Conservation (phyloP, 2,797 vertebrate genomes). For the Onychomys arenicola region DNA sequence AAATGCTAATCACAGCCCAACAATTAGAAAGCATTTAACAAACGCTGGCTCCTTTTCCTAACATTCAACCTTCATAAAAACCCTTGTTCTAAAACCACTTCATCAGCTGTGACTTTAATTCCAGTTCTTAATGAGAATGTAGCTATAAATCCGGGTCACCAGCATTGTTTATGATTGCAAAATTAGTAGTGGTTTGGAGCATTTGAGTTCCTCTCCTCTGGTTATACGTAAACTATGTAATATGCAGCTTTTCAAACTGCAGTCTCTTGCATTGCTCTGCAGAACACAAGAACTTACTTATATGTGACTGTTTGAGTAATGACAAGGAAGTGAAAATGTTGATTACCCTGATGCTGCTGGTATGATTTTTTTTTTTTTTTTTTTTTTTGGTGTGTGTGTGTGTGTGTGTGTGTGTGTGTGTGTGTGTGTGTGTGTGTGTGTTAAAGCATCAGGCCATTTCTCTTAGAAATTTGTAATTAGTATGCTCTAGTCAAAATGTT, state of each 20-base stretch:
- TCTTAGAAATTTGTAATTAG: not conserved
- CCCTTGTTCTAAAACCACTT: conserved; percentile 8
- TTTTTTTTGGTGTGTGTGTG: not conserved
- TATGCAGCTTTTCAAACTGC: not conserved
- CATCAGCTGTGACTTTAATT: not conserved
- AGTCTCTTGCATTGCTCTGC: not conserved
- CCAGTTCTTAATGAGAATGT: conserved; percentile 44
- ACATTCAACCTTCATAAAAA: not conserved
- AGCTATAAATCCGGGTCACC: not conserved
- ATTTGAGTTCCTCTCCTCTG: not conserved
- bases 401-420: not conserved
- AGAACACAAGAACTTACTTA: not conserved
- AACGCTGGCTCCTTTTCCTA: not conserved
- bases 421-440: not conserved
- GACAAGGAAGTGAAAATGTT: not conserved
- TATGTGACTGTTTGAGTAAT: not conserved
- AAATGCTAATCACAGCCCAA: conserved; percentile 10
- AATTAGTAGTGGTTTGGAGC: conserved; percentile 10
- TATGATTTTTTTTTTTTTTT: no score
- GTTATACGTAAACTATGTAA: not conserved
- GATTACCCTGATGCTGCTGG: not conserved
- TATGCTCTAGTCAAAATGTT: not conserved
- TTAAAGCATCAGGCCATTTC: not conserved
- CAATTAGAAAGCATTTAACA: conserved; percentile 38
- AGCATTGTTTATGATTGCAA: not conserved